phyloP scores from a whole-genome alignment of 2,113 vertebrate genomes.

The Otocyon megalotis region DNA sequence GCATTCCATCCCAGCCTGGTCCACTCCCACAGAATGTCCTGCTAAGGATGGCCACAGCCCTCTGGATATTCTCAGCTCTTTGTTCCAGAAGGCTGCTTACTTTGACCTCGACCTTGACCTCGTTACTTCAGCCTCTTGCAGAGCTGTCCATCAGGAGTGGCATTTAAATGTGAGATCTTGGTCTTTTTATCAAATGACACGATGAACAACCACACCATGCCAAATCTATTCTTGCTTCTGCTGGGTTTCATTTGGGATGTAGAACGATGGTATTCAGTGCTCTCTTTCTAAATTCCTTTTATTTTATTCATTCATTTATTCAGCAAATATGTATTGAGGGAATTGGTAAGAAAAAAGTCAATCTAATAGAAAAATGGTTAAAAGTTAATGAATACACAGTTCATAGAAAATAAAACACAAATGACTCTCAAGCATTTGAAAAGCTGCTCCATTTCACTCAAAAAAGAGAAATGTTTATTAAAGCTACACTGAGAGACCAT shows the following conservation, averaged over 20 bases:
- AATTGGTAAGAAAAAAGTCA: neutral
- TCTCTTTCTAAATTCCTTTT: neutral
- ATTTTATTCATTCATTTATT: constrained; percentile 25
- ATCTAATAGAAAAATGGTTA: neutral
- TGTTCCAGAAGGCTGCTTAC: neutral
- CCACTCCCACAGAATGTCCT: rapidly evolving
- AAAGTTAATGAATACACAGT: neutral
- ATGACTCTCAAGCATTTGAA: neutral
- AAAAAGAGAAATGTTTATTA: constrained; percentile 35
- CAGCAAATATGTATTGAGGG: neutral
- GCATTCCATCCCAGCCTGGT: neutral
- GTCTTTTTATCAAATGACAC: neutral
- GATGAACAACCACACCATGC: neutral
- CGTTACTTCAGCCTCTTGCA: neutral
- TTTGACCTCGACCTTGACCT: too few relatives aligned
- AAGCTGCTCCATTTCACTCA: neutral
- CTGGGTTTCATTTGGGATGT: neutral
- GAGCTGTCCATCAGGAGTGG: neutral
- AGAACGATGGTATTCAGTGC: neutral
- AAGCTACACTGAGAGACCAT: neutral
- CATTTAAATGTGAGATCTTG: neutral
- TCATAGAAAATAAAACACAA: constrained; percentile 5
- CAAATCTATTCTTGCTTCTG: neutral
- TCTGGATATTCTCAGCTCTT: neutral
- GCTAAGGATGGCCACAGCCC: rapidly evolving